phyloP scores from a whole-genome alignment of 2,113 vertebrate genomes.

The Irena cyanogastra region DNA sequence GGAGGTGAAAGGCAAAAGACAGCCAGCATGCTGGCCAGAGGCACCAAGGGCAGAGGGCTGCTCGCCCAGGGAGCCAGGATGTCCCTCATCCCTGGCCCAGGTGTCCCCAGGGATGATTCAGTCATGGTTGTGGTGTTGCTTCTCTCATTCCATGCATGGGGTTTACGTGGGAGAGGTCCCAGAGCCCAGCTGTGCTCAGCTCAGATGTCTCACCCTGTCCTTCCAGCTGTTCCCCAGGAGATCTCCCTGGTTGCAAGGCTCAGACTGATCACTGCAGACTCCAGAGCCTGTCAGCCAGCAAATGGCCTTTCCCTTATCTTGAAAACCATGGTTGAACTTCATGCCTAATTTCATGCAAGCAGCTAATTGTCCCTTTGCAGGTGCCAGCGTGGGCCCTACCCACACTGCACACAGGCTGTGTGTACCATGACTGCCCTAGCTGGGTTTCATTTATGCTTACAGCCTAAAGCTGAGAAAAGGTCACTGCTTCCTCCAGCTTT shows the following conservation, averaged over 20 bases:
- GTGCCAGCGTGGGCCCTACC: neutral
- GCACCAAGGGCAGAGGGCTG: neutral
- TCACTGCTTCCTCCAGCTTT: neutral
- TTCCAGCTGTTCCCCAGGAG: neutral
- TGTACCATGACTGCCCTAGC: neutral
- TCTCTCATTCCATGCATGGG: rapidly evolving
- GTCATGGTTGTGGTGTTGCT: neutral
- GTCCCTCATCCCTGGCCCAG: neutral
- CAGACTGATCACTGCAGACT: neutral
- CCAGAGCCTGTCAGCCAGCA: neutral
- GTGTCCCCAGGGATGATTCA: neutral
- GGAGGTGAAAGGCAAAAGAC: neutral
- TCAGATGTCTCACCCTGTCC: neutral
- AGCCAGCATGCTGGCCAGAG: neutral
- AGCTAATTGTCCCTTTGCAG: neutral
- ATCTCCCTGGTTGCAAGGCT: neutral
- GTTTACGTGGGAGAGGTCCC: neutral
- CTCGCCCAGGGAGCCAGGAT: rapidly evolving
- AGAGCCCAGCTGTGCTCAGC: rapidly evolving
- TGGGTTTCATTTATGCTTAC: neutral
- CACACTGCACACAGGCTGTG: neutral
- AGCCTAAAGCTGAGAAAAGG: neutral
- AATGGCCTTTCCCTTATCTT: neutral
- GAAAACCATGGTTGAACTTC: neutral
- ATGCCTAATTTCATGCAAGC: neutral